Conservation (phyloP, 2,113 vertebrate species). For the Mesocricetus auratus region DNA sequence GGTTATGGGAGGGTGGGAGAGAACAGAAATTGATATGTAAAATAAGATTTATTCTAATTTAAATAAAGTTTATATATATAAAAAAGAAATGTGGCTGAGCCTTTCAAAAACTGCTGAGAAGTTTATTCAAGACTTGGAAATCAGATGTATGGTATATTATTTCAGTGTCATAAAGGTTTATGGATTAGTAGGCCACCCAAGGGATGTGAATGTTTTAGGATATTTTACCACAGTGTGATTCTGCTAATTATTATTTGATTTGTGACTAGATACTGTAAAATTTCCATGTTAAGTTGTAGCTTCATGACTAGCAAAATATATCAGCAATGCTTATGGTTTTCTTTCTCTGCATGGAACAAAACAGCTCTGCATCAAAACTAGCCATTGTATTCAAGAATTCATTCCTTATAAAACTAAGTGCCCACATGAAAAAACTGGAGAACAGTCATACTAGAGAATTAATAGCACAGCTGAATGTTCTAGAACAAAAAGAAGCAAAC, state of each 20-base stretch:
- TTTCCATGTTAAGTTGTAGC: not conserved
- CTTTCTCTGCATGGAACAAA: not conserved
- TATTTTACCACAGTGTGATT: constrained; percentile 2
- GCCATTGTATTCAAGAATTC: not conserved
- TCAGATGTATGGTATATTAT: not conserved
- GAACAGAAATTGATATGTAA: no score
- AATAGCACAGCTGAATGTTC: no score
- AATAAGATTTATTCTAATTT: no score
- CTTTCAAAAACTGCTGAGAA: not conserved
- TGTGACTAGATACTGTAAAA: not conserved
- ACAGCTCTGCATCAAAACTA: not conserved
- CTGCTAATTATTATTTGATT: constrained; percentile 31
- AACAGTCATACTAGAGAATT: no score
- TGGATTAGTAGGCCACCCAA: not conserved
- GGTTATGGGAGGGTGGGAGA: no score
- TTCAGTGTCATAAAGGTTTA: not conserved
- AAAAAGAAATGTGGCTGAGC: not conserved
- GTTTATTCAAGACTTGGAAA: not conserved
- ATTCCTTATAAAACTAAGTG: not conserved
- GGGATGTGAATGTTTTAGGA: not conserved
- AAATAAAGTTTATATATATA: no score
- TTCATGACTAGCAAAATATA: constrained; percentile 11
- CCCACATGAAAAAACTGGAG: no score
- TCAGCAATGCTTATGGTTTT: not conserved
- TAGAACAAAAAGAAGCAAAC: no score